Percentiles rank a stretch among this genome's conserved stretches.
These are phyloP conservation scores for Pelagia noctiluca DNA, from an alignment of 30 jellyfish, hydroid and myxozoan genomes.

Conservation along the genomic window DNA sequence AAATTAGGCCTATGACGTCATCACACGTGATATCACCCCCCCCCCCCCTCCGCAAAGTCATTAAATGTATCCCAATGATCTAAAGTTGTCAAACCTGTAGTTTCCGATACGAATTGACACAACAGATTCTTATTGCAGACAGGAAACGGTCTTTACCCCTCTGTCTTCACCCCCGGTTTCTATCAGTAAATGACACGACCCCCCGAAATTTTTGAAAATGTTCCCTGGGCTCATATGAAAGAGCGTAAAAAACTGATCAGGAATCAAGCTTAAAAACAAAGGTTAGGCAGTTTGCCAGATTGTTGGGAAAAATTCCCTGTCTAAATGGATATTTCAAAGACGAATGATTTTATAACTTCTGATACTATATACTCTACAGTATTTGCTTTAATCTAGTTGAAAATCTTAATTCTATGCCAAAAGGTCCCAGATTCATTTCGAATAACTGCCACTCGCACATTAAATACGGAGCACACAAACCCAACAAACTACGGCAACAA, in stretches of 20 bases:
- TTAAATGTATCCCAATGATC: not conserved
- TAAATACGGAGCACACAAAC: no score
- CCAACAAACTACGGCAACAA: no score
- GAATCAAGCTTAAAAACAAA: conserved; percentile 21
- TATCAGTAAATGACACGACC: conserved; percentile 8
- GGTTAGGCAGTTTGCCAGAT: conserved; percentile 20
- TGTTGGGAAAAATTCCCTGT: no score
- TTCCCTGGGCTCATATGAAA: conserved; percentile 21
- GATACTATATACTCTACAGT: no score
- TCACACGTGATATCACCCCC: conserved; percentile 25
- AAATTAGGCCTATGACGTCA: conserved; percentile 20
- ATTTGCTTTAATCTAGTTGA: no score
- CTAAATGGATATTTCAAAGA: no score
- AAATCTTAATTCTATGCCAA: no score
- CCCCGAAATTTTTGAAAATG: conserved; percentile 8
- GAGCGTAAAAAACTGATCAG: conserved; percentile 21
- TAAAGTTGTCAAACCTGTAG: conserved; percentile 14
- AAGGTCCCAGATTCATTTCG: no score
- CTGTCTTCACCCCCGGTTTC: not conserved
- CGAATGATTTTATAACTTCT: no score
- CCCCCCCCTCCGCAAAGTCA: conserved; percentile 19
- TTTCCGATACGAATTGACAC: conserved; percentile 9
- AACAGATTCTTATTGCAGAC: conserved; percentile 10
- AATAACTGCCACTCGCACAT: no score
- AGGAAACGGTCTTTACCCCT: conserved; percentile 9